Percentiles rank a stretch among this genome's conserved stretches.
phyloP scores from a whole-genome alignment of 2,797 vertebrate species.

The Peromyscus aztecus region DNA sequence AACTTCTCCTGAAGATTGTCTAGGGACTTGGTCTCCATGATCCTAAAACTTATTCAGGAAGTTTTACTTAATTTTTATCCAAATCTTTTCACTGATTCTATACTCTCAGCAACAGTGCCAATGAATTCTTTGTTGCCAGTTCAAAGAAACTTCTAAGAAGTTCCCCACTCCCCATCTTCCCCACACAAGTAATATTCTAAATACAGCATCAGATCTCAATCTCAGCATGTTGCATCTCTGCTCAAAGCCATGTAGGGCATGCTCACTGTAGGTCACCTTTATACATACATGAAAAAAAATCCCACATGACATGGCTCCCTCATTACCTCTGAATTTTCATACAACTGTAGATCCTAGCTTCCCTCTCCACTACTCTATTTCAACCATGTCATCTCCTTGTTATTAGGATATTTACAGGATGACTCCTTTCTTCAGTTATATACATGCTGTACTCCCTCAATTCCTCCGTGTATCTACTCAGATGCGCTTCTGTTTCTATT shows the following conservation, averaged over 20 bases:
- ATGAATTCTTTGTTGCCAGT: background rate
- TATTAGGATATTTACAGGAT: background rate
- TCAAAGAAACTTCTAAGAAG: background rate
- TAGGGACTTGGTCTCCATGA: background rate
- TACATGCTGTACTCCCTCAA: background rate
- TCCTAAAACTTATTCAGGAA: background rate
- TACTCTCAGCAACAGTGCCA: background rate
- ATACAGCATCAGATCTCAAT: background rate
- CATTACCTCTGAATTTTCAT: background rate
- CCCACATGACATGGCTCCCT: background rate
- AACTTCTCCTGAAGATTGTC: background rate
- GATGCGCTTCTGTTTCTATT: too few relatives aligned
- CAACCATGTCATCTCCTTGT: background rate
- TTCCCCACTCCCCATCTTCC: background rate
- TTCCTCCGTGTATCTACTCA: background rate
- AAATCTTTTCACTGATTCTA: background rate
- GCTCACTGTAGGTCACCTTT: background rate
- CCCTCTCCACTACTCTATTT: background rate
- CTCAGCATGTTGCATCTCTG: background rate
- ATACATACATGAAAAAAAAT: background rate
- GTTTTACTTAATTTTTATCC: background rate
- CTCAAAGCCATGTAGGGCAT: background rate
- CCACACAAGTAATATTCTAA: background rate
- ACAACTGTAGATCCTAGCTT: background rate
- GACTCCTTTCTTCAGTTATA: background rate